A percentile compares a stretch with the other conserved stretches of the same genome.
These are phyloP conservation scores for Ischnura elegans DNA, from an alignment of 2,888 invertebrate species.

Conservation along the genomic window DNA sequence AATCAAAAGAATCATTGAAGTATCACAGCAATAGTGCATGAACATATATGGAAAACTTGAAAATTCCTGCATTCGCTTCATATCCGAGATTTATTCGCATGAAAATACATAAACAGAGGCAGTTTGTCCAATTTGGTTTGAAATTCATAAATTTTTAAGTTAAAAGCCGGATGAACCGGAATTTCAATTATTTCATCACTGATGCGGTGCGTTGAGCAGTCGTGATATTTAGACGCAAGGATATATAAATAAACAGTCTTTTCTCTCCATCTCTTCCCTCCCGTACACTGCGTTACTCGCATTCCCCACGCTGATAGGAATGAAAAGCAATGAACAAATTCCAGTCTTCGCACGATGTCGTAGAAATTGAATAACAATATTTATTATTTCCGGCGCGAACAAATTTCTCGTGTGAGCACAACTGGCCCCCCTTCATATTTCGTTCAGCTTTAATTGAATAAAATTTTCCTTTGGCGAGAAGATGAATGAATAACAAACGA, in stretches of 20 bases:
- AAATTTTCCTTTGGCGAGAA: neutral
- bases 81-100: no score
- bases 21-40: no score
- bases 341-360: neutral
- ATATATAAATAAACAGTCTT: neutral
- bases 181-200: neutral
- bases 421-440: neutral
- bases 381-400: neutral
- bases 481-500: conserved; percentile 33
- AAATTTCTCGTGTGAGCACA: neutral
- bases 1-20: no score
- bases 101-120: no score
- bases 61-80: no score
- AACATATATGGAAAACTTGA: no score
- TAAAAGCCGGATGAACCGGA: neutral
- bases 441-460: conserved; percentile 26
- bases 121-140: neutral
- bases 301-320: no score
- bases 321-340: neutral
- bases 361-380: conserved; percentile 22
- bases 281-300: neutral
- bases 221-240: neutral
- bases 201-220: neutral
- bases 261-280: neutral
- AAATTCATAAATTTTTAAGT: neutral